These are phyloP conservation scores for Amblyteles armatorius DNA, from an alignment of 2,888 invertebrate species.

Conservation along the genomic window DNA sequence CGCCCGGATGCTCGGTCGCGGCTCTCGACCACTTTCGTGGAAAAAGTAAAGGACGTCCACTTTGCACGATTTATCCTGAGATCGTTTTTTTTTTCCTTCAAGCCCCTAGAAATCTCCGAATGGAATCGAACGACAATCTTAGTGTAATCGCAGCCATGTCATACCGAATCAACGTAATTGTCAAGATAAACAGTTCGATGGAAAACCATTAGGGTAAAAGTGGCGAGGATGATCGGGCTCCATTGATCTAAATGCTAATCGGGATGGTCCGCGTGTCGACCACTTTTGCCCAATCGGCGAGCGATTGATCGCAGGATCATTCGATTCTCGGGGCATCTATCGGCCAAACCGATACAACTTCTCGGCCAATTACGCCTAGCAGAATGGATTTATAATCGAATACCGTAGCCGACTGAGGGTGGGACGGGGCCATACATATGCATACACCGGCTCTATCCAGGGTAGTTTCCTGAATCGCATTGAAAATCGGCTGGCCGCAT, in stretches of 20 bases:
- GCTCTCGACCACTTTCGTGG: neutral
- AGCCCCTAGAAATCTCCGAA: neutral
- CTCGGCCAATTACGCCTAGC: conserved; percentile 69
- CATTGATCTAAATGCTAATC: no score
- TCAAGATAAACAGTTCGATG: no score
- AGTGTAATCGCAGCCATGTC: neutral
- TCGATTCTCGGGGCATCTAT: conserved; percentile 57
- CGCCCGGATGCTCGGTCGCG: neutral
- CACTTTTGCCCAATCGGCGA: neutral
- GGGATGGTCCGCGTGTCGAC: no score
- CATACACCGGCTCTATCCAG: conserved; percentile 42
- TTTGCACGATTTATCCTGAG: neutral
- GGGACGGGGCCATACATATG: conserved; percentile 28
- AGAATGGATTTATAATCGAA: conserved; percentile 74
- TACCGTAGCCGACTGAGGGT: conserved; percentile 41
- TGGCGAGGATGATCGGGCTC: no score
- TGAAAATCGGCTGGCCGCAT: conserved; percentile 69
- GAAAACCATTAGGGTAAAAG: no score
- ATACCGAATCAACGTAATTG: neutral
- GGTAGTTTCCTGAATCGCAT: conserved; percentile 66
- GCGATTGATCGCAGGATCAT: conserved; percentile 66
- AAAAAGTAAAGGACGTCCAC: neutral
- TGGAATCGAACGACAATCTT: no score
- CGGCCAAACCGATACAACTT: conserved; percentile 46
- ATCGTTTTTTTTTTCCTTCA: neutral